Base-by-base conservation (phyloP, 2,888 invertebrate species). In the Lacanobia oleracea region DNA sequence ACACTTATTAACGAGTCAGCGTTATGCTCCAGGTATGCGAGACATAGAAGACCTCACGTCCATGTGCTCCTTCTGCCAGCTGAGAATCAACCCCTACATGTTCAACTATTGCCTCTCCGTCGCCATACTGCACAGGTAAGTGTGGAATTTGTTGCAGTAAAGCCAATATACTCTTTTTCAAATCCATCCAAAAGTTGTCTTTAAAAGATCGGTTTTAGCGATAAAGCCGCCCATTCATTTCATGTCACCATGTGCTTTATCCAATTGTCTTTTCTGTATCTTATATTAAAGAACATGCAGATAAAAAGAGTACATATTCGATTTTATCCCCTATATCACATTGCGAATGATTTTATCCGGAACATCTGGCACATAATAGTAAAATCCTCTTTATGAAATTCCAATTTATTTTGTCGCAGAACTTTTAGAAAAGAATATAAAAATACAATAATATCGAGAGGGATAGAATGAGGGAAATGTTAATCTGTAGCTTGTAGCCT, bases 81-180 rank as follows among this genome's bases (percentile, higher is more conserved):
- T 98, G 82, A 96, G 97, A 54, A 94, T 98, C 85, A 98, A 98
- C 91, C 97, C 98, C 0, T 97, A 97, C 89, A 92, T 98, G 94
- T 98, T 97, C 94, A 97, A 98, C 92, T 98, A 98, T 92, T 97
- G 97, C 43, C 95, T 98, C 10, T 97, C 98, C 2, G 98, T 98
- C 54, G 97, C 97, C 8, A 94, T 98, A 21, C 91, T 98, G 65
- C 97, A 97, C 93, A 97, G 98, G 96, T 96, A 87, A 75, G 8
- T 0, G 10, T 37, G 18, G 4, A 6, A 12, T 37, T 37, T n/a
- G 6, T 14, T 43, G 43, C 12, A 43, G 43, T 43, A 43, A 43
- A 43, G 43, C 43, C 43, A 33, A n/a, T 6, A 5, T 33, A 33
- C 33, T 33, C 5, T 33, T 6, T 33, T 33, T 33, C 5, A 5